Percentiles rank a stretch among this genome's conserved stretches.
Conservation (phyloP, 2,113 vertebrate genomes). For the Tricholaema leucomelas region DNA sequence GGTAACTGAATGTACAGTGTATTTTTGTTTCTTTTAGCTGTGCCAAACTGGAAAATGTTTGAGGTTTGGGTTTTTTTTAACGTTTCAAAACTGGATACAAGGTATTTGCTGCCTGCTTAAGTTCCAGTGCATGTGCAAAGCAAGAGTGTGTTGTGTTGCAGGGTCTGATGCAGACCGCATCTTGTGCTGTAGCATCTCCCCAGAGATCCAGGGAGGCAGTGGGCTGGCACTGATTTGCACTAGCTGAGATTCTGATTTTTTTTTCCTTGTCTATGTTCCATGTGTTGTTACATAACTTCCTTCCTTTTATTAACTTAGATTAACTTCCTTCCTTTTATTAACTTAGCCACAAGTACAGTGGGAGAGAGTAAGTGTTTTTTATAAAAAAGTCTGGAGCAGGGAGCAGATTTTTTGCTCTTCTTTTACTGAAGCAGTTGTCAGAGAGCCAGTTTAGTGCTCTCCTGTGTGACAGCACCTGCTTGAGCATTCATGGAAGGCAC, state of each 20-base stretch:
- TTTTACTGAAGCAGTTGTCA: constrained; percentile 12
- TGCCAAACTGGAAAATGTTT: background rate
- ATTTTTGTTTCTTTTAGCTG: background rate
- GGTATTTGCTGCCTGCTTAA: background rate
- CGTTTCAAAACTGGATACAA: background rate
- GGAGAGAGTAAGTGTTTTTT: background rate
- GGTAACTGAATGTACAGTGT: background rate
- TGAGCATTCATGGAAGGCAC: background rate
- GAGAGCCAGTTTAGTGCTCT: background rate
- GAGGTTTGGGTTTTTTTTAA: background rate
- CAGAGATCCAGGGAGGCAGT: background rate
- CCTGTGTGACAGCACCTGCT: background rate
- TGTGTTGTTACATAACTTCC: background rate
- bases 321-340: constrained; percentile 1
- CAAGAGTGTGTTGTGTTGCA: background rate
- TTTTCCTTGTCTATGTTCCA: background rate
- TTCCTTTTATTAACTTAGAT: background rate
- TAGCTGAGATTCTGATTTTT: background rate
- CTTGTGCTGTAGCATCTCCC: background rate
- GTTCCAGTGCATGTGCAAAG: background rate
- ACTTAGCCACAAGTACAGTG: background rate
- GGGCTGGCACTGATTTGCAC: background rate
- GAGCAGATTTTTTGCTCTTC: background rate
- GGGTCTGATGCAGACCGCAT: background rate
- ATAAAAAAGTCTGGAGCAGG: background rate